Evolutionary conservation across 2,797 vertebrate species (phyloP).

Genomic region (Hemitrygon akajei): DNA sequence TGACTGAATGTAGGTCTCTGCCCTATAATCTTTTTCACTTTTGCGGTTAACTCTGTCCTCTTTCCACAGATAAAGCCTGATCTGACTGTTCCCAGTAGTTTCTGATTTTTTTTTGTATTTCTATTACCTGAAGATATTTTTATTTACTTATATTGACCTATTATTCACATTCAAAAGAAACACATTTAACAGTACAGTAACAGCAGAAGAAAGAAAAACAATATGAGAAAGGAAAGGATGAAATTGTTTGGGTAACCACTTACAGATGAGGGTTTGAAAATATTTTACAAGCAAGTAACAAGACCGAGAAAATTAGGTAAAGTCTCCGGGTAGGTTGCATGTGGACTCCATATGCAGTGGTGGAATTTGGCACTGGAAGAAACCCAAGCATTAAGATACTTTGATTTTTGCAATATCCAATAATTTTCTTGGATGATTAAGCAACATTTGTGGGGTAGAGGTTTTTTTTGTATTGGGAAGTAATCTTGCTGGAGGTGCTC

Average conservation of each 20-base stretch:
- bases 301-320: neutral
- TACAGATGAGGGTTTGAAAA: neutral
- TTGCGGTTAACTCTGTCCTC: no score
- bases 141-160: no score
- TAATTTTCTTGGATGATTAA: neutral
- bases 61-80: no score
- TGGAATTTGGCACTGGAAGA: neutral
- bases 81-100: no score
- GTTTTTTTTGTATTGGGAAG: neutral
- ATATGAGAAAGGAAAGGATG: neutral
- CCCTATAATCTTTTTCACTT: no score
- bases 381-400: neutral
- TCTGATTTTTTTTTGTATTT: no score
- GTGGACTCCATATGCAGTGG: neutral
- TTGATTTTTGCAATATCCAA: neutral
- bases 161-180: neutral
- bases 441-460: neutral
- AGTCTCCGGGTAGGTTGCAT: neutral
- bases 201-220: neutral
- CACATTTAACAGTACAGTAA: neutral
- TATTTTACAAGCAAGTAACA: neutral
- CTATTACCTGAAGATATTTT: no score
- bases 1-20: no score
- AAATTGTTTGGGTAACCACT: neutral
- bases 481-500: no score